Base-by-base conservation (phyloP, 2,113 vertebrate species). In the Herpailurus yagouaroundi region DNA sequence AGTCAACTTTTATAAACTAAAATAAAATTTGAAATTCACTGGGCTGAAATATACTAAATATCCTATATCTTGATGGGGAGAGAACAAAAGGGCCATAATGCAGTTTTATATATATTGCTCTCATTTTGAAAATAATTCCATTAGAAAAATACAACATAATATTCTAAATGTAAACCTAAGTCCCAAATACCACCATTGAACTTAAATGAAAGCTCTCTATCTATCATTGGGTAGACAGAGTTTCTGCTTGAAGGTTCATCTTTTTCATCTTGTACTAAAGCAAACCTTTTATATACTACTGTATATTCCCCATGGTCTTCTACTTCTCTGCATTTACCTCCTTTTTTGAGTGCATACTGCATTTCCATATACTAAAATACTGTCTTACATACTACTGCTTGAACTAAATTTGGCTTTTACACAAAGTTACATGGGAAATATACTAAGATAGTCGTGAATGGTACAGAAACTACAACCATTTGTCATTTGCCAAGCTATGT, bases 181-280 rank as follows among this genome's bases (percentile, higher is more conserved):
- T 52, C n/a, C 21, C 33, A 74, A 31, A 64, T 60, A 79, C 19
- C 33, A 38, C n/a, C 33, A 19, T 1, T 38, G 79, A 91, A 73
- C 21, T 45, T 31, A 50, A 89, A 21, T 71, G 25, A 69, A 69
- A 91, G 8, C 19, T 87, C 68, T 25, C 8, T 87, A 23, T 76
- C 50, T 9, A 4, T 25, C 15, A 76, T 4, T 25, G 9, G 21
- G 7, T 33, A 55, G 27, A 82, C 16, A n/a, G 41, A 57, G 63
- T 74, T 94, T 88, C 66, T 60, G 31, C 27, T 60, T 85, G 18
- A 73, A 84, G 12, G 9, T 36, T 74, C 6, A 31, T 48, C 41
- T 73, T 77, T 94, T 94, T 50, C 82, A 89, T 85, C 64, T 36
- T 87, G 33, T 77, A 15, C 45, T 68, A 91, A 97, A 86, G 50